Conservation (phyloP, 2,888 invertebrate genomes). For the Drosophila bunnanda region DNA sequence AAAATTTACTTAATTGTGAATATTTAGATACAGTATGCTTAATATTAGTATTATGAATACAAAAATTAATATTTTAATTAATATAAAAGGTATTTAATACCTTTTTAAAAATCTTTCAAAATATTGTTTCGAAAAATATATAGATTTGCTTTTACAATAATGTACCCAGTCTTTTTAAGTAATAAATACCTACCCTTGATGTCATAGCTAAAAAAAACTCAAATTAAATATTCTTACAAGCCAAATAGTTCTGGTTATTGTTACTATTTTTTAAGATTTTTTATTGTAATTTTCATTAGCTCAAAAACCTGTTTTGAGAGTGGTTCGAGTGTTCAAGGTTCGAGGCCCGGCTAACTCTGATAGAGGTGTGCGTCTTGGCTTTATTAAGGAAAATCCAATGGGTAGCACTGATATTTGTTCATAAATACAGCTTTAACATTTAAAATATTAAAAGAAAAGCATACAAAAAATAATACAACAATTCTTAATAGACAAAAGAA, state of each 20-base stretch:
- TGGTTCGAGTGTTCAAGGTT: background rate
- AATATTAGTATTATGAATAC: background rate
- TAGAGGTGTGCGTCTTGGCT: background rate
- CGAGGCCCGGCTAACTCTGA: background rate
- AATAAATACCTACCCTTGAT: slow-evolving; percentile 13
- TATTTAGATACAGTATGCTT: background rate
- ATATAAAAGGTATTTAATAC: too few relatives aligned
- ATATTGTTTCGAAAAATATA: background rate
- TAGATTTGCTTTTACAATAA: background rate
- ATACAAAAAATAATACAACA: background rate
- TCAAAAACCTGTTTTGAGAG: slow-evolving; percentile 27
- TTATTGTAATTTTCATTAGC: background rate
- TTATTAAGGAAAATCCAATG: background rate
- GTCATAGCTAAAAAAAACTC: slow-evolving; percentile 12
- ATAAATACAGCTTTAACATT: background rate
- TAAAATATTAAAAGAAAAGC: background rate
- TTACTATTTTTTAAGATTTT: background rate
- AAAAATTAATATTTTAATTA: background rate
- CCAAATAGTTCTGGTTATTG: slow-evolving; percentile 4
- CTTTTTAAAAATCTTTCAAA: too few relatives aligned
- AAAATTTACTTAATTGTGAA: background rate
- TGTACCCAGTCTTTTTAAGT: background rate
- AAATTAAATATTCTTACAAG: background rate
- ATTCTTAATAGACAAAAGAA: background rate
- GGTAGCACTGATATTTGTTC: background rate